Evolutionary conservation across 2,797 vertebrate genomes (phyloP).

Genomic region (Kryptopterus vitreolus): DNA sequence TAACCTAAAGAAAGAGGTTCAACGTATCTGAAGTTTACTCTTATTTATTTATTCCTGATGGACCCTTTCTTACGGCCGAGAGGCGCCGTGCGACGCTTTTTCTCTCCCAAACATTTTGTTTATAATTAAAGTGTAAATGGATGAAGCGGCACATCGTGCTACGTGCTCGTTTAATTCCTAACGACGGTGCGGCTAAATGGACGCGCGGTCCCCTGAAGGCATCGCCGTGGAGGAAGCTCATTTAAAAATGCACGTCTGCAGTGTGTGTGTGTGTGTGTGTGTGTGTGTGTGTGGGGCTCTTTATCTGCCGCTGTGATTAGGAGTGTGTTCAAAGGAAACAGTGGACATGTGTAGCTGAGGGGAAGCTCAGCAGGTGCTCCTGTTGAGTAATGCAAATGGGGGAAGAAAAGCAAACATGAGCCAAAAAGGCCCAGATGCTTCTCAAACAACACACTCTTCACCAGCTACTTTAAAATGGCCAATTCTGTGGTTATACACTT

Average conservation of each 20-base stretch:
- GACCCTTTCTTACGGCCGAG: constrained; percentile 28
- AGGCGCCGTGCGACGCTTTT: not conserved
- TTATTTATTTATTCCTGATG: not conserved
- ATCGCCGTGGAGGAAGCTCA: constrained; percentile 69
- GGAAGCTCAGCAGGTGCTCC: constrained; percentile 57
- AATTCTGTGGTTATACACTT: not conserved
- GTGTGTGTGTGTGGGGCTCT: constrained; percentile 45
- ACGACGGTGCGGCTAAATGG: constrained; percentile 69
- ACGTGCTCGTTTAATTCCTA: constrained; percentile 70
- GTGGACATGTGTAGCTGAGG: constrained; percentile 59
- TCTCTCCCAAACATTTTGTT: constrained; percentile 58
- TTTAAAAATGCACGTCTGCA: constrained; percentile 62
- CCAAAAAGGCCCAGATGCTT: constrained; percentile 18
- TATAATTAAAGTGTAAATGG: constrained; percentile 72
- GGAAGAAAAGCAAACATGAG: constrained; percentile 24
- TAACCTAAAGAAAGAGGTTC: no score
- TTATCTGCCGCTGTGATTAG: constrained; percentile 68
- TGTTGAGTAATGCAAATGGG: constrained; percentile 62
- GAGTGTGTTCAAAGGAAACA: constrained; percentile 59
- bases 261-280: constrained; percentile 10
- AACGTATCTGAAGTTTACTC: not conserved
- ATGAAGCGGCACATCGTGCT: constrained; percentile 68
- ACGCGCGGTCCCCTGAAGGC: constrained; percentile 67
- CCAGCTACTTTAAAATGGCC: not conserved
- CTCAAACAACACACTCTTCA: constrained; percentile 1